Evolutionary conservation across 2,797 vertebrate species (phyloP), one percentile per base, ranked within the genome.

Genomic region (Crax fasciolata): DNA sequence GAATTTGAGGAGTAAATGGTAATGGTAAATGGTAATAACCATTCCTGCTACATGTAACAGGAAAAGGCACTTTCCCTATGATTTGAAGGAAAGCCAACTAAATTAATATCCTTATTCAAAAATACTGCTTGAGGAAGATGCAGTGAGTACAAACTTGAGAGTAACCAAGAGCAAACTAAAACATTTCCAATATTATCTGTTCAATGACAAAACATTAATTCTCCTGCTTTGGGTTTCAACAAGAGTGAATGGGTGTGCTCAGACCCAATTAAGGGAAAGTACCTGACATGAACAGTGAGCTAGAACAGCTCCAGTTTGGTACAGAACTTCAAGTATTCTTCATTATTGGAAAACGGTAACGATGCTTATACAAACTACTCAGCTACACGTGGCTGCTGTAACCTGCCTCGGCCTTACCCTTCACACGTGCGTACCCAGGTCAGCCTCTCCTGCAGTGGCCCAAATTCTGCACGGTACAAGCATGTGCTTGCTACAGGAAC

Each of bases 401-500:
- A 23, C 9, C 30, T 46, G 21, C 38, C 61, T 49, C 23, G 54
- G 23, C 9, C 44, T 35, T 38, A 63, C 38, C n/a, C 41, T 62
- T 39, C 70, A 58, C 20, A 65, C 11, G 43, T 46, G n/a, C 66
- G 51, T 57, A 44, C 13, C 46, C 35, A 13, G 1, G 0, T 6
- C 5, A 18, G 19, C 16, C 6, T 16, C 11, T 38, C 6, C 25
- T 24, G n/a, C 46, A 9, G 51, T 1, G 8, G 46, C 17, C 65
- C 41, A 35, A 84, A 48, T 10, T 2, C 18, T 1, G 14, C 44
- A 59, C 2, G 15, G 19, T 23, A 57, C 32, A 86, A 49, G 24
- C 24, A 14, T 0, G 0, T 1, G 0, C 21, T 24, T 28, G 20
- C 27, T 30, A 20, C 38, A 55, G 20, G 65, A 92, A 43, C 5